Conservation (phyloP, 2,888 invertebrate genomes). For the Phortica magna region DNA sequence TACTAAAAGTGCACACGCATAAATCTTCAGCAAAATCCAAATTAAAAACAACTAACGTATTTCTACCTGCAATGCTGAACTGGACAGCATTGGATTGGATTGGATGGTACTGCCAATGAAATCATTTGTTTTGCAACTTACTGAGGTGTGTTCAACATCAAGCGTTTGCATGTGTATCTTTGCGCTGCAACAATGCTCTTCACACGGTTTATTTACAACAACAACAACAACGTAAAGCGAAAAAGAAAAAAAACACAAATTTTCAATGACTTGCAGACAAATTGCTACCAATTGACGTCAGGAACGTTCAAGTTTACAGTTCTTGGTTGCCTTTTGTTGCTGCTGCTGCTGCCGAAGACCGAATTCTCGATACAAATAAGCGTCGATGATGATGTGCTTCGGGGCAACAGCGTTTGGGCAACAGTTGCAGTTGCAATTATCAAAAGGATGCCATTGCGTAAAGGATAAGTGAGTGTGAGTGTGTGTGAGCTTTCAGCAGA, state of each 20-base stretch:
- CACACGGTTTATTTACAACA: not conserved
- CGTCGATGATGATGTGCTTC: too few species aligned
- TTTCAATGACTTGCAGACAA: conserved; percentile 23
- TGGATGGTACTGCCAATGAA: too few species aligned
- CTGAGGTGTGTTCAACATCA: too few species aligned
- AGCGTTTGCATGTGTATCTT: not conserved
- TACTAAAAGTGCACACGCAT: too few species aligned
- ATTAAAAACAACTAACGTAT: too few species aligned
- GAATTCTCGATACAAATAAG: not conserved
- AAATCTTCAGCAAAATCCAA: too few species aligned
- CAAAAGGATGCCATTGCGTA: not conserved
- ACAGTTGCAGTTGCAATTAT: conserved; percentile 24
- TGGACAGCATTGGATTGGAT: too few species aligned
- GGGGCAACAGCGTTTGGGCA: too few species aligned
- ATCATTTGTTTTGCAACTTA: too few species aligned
- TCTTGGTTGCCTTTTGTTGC: not conserved
- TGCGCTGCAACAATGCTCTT: not conserved
- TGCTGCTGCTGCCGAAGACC: not conserved
- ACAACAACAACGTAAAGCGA: not conserved
- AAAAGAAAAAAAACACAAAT: too few species aligned
- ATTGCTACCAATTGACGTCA: conserved; percentile 33
- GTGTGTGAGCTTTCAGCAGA: not conserved
- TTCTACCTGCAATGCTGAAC: too few species aligned
- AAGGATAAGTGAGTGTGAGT: not conserved
- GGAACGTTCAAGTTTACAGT: conserved; percentile 7